These are phyloP conservation scores for Cryptocephalus moraei DNA, from an alignment of 2,888 invertebrate species.

Conservation along the genomic window DNA sequence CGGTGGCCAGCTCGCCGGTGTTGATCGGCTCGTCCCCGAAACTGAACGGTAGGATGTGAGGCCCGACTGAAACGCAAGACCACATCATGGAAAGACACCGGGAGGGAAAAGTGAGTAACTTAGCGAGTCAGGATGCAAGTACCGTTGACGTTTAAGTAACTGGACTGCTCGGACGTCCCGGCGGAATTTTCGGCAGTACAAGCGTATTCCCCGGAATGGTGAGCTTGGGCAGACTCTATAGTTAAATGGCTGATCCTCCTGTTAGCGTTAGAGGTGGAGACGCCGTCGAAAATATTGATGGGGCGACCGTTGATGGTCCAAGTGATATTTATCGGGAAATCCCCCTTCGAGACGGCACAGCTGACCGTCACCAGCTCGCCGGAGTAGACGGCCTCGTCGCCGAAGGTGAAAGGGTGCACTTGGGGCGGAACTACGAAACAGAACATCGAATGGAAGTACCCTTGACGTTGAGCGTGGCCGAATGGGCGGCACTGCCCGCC, in stretches of 20 bases:
- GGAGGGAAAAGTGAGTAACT: neutral
- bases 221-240: constrained; percentile 42
- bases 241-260: constrained; percentile 19
- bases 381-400: constrained; percentile 50
- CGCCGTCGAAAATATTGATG: constrained; percentile 29
- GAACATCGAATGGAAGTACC: constrained; percentile 58
- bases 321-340: constrained; percentile 57
- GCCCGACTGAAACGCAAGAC: constrained; percentile 25
- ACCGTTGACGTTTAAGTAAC: constrained; percentile 33
- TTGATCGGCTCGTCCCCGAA: constrained; percentile 50
- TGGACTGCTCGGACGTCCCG: constrained; percentile 45
- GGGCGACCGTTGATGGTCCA: constrained; percentile 33
- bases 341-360: constrained; percentile 64
- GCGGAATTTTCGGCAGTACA: constrained; percentile 52
- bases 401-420: constrained; percentile 45
- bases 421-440: constrained; percentile 35
- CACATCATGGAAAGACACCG: neutral
- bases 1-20: constrained; percentile 57
- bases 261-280: constrained; percentile 22
- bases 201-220: constrained; percentile 53
- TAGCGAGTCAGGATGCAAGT: constrained; percentile 3
- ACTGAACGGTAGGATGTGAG: constrained; percentile 33
- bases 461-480: constrained; percentile 44
- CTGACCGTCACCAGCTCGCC: constrained; percentile 58
- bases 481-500: constrained; percentile 44